Evolutionary conservation across 2,888 invertebrate genomes (phyloP).

Genomic region (Taenaris catops): DNA sequence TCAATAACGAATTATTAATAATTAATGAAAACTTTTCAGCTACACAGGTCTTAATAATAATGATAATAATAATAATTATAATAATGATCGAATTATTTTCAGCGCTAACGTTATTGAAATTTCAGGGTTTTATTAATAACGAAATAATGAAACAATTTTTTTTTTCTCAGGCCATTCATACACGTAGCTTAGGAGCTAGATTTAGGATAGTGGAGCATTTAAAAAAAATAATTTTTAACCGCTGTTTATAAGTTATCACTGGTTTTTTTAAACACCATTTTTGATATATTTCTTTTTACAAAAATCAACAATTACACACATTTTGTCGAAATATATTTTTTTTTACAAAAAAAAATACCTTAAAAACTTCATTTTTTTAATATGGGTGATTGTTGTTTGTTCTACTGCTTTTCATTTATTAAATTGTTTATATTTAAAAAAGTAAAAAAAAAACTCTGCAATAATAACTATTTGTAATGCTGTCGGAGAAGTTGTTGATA

Average conservation of each 20-base stretch:
- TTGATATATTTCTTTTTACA: slow-evolving; percentile 1
- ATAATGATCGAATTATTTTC: slow-evolving; percentile 55
- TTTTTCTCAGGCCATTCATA: slow-evolving; percentile 56
- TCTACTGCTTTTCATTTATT: background rate
- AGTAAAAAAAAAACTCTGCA: too few relatives aligned
- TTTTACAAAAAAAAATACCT: too few relatives aligned
- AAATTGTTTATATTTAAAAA: too few relatives aligned
- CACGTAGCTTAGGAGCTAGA: slow-evolving; percentile 35
- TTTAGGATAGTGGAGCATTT: slow-evolving; percentile 24
- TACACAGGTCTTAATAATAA: slow-evolving; percentile 43
- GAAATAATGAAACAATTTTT: slow-evolving; percentile 34
- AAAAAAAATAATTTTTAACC: too few relatives aligned
- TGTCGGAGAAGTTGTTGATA: too few relatives aligned
- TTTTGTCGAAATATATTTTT: background rate
- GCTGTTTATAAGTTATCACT: too few relatives aligned
- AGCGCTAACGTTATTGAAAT: slow-evolving; percentile 61
- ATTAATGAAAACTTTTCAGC: slow-evolving; percentile 50
- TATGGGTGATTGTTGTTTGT: slow-evolving; percentile 3
- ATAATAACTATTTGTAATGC: too few relatives aligned
- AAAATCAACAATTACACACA: background rate
- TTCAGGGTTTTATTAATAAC: slow-evolving; percentile 57
- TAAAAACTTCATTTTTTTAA: too few relatives aligned
- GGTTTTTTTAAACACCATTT: background rate
- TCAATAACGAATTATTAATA: slow-evolving; percentile 31
- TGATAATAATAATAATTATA: slow-evolving; percentile 31